Conservation (phyloP, 2,888 invertebrate species). For the Acronicta psi region DNA sequence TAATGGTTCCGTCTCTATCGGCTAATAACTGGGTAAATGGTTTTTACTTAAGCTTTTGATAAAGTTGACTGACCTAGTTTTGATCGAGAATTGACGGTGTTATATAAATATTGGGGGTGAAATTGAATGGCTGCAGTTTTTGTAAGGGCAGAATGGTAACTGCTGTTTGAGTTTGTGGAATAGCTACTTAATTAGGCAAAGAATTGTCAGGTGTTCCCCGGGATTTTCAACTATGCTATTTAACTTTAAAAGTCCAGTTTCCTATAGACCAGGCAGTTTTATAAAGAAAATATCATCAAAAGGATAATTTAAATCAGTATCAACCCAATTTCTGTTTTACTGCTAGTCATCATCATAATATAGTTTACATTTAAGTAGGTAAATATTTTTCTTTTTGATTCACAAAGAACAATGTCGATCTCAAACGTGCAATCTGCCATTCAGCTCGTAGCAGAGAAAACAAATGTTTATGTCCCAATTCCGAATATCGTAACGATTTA, state of each 20-base stretch:
- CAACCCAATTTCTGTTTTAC: too few species aligned
- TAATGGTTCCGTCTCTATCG: constrained; percentile 36
- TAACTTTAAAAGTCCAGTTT: too few species aligned
- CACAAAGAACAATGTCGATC: neutral
- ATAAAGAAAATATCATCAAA: neutral
- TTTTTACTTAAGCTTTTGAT: constrained; percentile 40
- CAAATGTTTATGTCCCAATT: constrained; percentile 5
- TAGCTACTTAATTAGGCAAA: too few species aligned
- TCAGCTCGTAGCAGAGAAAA: too few species aligned
- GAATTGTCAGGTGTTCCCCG: too few species aligned
- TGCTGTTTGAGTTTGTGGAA: neutral
- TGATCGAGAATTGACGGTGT: constrained; percentile 13
- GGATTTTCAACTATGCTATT: too few species aligned
- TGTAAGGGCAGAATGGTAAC: constrained; percentile 9
- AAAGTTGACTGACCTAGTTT: constrained; percentile 39
- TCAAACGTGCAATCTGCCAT: neutral
- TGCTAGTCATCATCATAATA: too few species aligned
- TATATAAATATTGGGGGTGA: constrained; percentile 11
- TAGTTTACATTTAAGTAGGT: too few species aligned
- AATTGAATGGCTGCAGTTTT: constrained; percentile 29
- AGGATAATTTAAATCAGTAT: too few species aligned
- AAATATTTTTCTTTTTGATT: neutral
- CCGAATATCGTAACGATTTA: constrained; percentile 16
- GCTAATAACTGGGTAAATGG: constrained; percentile 38
- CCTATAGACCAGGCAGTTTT: neutral